phyloP scores from a whole-genome alignment of 2,888 invertebrate species.

The Pachycephus smyrnensis region DNA sequence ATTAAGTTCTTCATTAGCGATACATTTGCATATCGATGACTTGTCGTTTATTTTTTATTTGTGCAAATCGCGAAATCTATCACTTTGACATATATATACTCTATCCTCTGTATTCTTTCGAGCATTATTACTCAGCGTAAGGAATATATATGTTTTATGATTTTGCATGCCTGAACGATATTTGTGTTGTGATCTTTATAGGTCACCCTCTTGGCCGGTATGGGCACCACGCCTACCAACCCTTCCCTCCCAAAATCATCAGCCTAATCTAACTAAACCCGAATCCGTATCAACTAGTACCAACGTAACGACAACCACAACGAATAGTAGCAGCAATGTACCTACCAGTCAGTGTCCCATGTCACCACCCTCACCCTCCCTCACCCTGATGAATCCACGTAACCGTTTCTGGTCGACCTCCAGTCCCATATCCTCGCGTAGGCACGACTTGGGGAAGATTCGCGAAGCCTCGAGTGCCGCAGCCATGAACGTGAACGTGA shows the following conservation, averaged over 20 bases:
- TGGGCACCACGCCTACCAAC: constrained; percentile 69
- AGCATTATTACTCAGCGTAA: not conserved
- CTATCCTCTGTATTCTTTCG: not conserved
- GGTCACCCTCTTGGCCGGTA: constrained; percentile 74
- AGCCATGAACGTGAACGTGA: constrained; percentile 8
- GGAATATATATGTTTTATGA: constrained; percentile 38
- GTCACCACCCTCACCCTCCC: constrained; percentile 53
- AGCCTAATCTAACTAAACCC: constrained; percentile 37
- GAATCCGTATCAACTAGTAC: constrained; percentile 16
- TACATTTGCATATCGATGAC: not conserved
- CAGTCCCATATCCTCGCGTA: constrained; percentile 44
- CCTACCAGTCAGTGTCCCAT: constrained; percentile 31
- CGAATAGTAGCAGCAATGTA: constrained; percentile 22
- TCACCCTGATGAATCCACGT: constrained; percentile 48
- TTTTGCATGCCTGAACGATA: constrained; percentile 66
- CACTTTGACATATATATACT: not conserved
- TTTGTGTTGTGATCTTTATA: constrained; percentile 69
- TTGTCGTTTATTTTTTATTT: constrained; percentile 5
- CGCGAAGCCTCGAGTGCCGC: constrained; percentile 15
- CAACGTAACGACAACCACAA: constrained; percentile 14
- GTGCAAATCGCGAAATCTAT: constrained; percentile 6
- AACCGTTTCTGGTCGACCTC: constrained; percentile 56
- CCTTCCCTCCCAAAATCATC: constrained; percentile 54
- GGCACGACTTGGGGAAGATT: constrained; percentile 11
- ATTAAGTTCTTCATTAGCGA: constrained; percentile 3